Conservation (phyloP, 2,797 vertebrate genomes). For the Leuciscus waleckii region DNA sequence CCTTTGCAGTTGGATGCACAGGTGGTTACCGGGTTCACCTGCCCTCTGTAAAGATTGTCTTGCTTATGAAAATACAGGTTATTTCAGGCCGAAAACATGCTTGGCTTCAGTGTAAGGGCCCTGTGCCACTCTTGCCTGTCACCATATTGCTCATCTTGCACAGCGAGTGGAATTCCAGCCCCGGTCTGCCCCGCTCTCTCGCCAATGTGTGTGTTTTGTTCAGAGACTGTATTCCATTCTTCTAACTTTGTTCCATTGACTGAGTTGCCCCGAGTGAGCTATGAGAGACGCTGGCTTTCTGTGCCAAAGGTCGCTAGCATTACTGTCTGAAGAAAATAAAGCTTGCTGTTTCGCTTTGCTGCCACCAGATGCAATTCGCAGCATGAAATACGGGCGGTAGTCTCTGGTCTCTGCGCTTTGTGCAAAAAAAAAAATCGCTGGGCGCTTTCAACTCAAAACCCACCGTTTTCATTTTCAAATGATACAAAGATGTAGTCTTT, state of each 20-base stretch:
- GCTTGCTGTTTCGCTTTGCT: conserved; percentile 66
- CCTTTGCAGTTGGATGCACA: conserved; percentile 53
- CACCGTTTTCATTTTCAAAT: conserved; percentile 25
- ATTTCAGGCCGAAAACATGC: conserved; percentile 62
- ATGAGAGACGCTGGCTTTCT: conserved; percentile 66
- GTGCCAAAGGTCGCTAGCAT: conserved; percentile 66
- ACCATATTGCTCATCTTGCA: conserved; percentile 64
- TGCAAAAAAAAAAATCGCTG: conserved; percentile 43
- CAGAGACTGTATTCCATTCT: conserved; percentile 67
- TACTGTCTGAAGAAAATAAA: conserved; percentile 67
- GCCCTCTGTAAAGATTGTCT: conserved; percentile 49
- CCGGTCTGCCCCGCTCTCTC: conserved; percentile 52
- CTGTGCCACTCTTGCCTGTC: conserved; percentile 61
- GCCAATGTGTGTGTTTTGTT: conserved; percentile 64
- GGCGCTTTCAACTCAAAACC: conserved; percentile 50
- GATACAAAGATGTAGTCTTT: conserved; percentile 25
- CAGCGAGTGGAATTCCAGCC: conserved; percentile 64
- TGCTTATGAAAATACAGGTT: conserved; percentile 61
- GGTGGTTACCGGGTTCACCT: conserved; percentile 44
- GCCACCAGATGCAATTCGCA: conserved; percentile 65
- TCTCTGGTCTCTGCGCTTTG: conserved; percentile 56
- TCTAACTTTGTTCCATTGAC: conserved; percentile 70
- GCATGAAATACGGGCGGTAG: conserved; percentile 60
- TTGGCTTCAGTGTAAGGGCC: conserved; percentile 58
- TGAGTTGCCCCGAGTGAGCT: conserved; percentile 65